A percentile compares a stretch with the other conserved stretches of the same genome.
Conservation (phyloP, 2,888 invertebrate genomes). For the Tinea pellionella region DNA sequence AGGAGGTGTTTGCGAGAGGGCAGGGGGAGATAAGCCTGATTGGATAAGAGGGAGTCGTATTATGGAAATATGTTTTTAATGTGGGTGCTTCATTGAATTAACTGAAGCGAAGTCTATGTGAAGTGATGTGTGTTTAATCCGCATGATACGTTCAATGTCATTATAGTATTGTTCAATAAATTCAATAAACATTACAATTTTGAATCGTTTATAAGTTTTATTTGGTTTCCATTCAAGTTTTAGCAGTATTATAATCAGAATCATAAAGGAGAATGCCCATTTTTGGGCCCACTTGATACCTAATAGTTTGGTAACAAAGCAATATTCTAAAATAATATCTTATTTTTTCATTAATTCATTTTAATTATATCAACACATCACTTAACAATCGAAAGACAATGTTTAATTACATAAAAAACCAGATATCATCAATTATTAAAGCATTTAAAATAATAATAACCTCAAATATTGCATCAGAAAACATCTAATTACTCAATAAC, state of each 20-base stretch:
- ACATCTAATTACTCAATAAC: no score
- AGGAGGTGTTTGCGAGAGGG: slow-evolving; percentile 63
- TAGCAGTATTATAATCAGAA: not conserved
- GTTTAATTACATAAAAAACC: no score
- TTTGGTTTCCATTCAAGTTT: not conserved
- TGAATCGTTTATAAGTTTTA: not conserved
- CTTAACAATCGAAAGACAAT: no score
- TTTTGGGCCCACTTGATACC: no score
- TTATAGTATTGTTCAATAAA: slow-evolving; percentile 15
- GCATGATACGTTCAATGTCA: slow-evolving; percentile 35
- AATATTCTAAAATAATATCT: no score
- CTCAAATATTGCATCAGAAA: no score
- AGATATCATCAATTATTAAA: no score
- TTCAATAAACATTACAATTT: slow-evolving; percentile 13
- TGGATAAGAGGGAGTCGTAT: slow-evolving; percentile 50
- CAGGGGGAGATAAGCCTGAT: slow-evolving; percentile 63
- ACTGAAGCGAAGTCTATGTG: slow-evolving; percentile 43
- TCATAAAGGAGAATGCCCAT: no score
- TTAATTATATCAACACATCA: no score
- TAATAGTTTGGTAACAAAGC: no score
- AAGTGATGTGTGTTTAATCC: slow-evolving; percentile 50
- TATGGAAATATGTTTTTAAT: slow-evolving; percentile 70
- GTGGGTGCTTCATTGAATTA: slow-evolving; percentile 66
- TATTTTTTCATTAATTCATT: no score
- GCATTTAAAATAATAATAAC: no score